Evolutionary conservation across 2,113 vertebrate species (phyloP).

Genomic region (Rhinogobius similis): DNA sequence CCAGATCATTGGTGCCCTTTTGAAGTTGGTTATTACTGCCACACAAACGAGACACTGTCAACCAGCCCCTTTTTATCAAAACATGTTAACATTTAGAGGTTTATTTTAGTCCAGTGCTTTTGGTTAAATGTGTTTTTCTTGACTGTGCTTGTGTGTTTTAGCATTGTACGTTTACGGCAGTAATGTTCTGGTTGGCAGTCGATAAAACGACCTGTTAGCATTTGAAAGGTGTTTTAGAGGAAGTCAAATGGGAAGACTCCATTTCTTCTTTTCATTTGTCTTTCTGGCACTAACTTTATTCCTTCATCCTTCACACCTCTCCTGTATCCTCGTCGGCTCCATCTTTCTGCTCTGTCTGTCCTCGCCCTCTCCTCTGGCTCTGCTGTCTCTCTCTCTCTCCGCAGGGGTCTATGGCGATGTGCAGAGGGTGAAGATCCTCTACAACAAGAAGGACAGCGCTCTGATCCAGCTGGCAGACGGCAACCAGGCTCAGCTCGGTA

Average conservation of each 20-base stretch:
- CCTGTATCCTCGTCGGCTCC: constrained; percentile 74
- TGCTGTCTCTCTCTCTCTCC: constrained; percentile 66
- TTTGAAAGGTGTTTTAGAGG: constrained; percentile 45
- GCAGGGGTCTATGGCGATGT: constrained; percentile 98
- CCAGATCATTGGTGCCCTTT: constrained; percentile 10
- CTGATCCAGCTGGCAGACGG: constrained; percentile 98
- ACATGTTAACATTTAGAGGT: constrained; percentile 5
- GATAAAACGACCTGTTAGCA: constrained; percentile 15
- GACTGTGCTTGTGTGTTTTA: constrained; percentile 9
- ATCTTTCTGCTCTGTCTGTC: constrained; percentile 73
- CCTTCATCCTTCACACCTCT: constrained; percentile 76
- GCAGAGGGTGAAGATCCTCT: constrained; percentile 99
- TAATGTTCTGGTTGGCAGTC: constrained; percentile 32
- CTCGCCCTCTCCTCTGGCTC: constrained; percentile 55
- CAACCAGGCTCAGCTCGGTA: constrained; percentile 97
- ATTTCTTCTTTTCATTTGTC: constrained; percentile 73
- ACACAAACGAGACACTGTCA: constrained; percentile 16
- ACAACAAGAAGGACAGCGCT: constrained; percentile 99
- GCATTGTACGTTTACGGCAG: constrained; percentile 8
- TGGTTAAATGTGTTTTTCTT: constrained; percentile 9
- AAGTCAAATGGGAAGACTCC: constrained; percentile 63
- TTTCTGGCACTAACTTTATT: constrained; percentile 84
- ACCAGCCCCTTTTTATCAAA: constrained; percentile 5
- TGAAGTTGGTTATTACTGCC: constrained; percentile 25
- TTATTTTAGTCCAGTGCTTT: constrained; percentile 12